A percentile compares a stretch with the other conserved stretches of the same genome.
Conservation (phyloP, 2,888 invertebrate genomes). For the Meghimatium bilineatum region DNA sequence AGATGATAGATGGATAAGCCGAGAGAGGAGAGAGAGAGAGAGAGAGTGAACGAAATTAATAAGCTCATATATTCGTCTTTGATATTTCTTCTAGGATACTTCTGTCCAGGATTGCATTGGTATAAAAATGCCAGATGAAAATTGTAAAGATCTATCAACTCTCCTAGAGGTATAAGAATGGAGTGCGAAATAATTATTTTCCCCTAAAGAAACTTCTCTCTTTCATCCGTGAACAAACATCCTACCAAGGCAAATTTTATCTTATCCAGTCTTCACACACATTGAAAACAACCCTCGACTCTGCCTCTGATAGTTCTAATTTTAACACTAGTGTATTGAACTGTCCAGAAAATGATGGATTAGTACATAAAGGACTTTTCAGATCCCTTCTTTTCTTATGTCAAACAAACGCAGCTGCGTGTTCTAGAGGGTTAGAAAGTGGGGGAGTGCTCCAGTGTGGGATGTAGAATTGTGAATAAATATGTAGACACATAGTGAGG, state of each 20-base stretch:
- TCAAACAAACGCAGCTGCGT: background rate
- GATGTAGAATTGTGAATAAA: background rate
- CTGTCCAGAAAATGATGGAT: background rate
- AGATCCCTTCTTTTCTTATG: background rate
- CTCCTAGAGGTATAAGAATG: background rate
- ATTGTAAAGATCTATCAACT: background rate
- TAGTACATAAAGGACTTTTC: background rate
- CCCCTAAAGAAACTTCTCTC: background rate
- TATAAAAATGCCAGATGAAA: background rate
- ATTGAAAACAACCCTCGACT: background rate
- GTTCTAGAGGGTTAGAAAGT: background rate
- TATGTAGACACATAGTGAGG: background rate
- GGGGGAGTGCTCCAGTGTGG: background rate
- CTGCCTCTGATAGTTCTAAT: background rate
- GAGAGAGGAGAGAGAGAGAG: background rate
- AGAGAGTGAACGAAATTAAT: background rate
- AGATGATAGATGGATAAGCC: no score
- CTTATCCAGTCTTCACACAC: background rate
- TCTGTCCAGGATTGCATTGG: background rate
- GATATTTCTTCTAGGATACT: background rate
- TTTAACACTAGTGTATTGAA: background rate
- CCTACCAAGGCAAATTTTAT: background rate
- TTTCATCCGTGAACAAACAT: background rate
- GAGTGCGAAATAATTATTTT: background rate
- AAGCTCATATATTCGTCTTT: background rate